phyloP scores from a whole-genome alignment of 1,140 invertebrate genomes.

The Drosophila truncata region DNA sequence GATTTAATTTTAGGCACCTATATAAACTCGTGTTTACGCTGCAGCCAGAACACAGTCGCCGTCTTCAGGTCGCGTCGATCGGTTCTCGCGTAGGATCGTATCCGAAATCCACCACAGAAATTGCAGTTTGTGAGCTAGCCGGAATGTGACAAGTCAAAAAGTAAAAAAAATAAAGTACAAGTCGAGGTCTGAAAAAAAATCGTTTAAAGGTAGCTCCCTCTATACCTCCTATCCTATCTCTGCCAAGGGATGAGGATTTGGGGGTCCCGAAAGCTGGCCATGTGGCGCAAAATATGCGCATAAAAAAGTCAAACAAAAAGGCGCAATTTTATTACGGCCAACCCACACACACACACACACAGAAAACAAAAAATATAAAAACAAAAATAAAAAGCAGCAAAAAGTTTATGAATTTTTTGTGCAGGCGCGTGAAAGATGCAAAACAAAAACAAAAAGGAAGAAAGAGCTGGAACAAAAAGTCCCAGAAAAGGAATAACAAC shows the following conservation, averaged over 20 bases:
- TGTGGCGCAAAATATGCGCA: slow-evolving; percentile 82
- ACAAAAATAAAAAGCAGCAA: slow-evolving; percentile 57
- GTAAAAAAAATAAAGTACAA: slow-evolving; percentile 43
- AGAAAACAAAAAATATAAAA: slow-evolving; percentile 34
- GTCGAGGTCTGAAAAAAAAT: slow-evolving; percentile 24
- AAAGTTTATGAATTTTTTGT: slow-evolving; percentile 84
- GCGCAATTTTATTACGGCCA: slow-evolving; percentile 77
- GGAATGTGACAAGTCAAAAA: slow-evolving; percentile 56
- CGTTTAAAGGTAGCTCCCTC: slow-evolving; percentile 1
- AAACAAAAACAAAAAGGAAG: slow-evolving; percentile 54
- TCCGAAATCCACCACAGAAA: slow-evolving; percentile 35
- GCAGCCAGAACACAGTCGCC: slow-evolving; percentile 69
- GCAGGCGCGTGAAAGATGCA: slow-evolving; percentile 82
- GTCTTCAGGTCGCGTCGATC: slow-evolving; percentile 54
- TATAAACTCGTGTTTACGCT: slow-evolving; percentile 81
- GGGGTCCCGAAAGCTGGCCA: slow-evolving; percentile 54
- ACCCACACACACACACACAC: slow-evolving; percentile 32
- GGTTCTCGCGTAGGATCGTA: slow-evolving; percentile 11
- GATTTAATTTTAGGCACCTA: slow-evolving; percentile 79
- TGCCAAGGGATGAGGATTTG: slow-evolving; percentile 13
- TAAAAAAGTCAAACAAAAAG: slow-evolving; percentile 76
- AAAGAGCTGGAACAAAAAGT: slow-evolving; percentile 18
- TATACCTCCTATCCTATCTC: too few relatives aligned
- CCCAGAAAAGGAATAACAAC: slow-evolving; percentile 36
- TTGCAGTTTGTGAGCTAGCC: slow-evolving; percentile 41